These are phyloP conservation scores for Sphecodes monilicornis DNA, from an alignment of 2,888 invertebrate species.

Conservation along the genomic window DNA sequence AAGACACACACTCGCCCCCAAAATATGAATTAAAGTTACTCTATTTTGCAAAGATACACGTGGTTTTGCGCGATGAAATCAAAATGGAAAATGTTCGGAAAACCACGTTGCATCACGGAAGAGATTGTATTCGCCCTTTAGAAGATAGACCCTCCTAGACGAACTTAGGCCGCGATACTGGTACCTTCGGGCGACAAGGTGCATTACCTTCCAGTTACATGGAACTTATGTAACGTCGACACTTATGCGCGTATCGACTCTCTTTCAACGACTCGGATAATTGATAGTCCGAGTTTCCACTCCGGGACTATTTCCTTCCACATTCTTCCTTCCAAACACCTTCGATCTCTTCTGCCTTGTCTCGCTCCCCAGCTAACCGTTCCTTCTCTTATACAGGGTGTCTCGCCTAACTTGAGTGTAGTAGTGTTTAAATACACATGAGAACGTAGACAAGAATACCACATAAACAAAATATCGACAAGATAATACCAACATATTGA, in stretches of 20 bases:
- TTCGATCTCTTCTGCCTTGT: neutral
- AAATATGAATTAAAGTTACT: neutral
- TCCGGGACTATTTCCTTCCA: slow-evolving; percentile 15
- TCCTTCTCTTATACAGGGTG: slow-evolving; percentile 4
- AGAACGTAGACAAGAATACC: neutral
- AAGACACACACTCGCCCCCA: neutral
- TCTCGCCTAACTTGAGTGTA: neutral
- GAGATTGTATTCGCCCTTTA: slow-evolving; percentile 51
- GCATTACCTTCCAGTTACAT: slow-evolving; percentile 47
- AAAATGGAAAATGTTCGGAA: slow-evolving; percentile 46
- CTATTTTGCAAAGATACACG: neutral
- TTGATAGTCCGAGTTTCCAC: slow-evolving; percentile 44
- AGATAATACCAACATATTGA: too few species aligned
- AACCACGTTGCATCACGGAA: slow-evolving; percentile 42
- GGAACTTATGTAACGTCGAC: slow-evolving; percentile 54
- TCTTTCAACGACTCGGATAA: slow-evolving; percentile 33
- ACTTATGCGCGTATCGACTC: slow-evolving; percentile 36
- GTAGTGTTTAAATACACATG: neutral
- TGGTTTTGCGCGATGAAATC: slow-evolving; percentile 47
- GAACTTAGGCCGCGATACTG: slow-evolving; percentile 54
- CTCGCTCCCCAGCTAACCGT: neutral
- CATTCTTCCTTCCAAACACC: slow-evolving; percentile 9
- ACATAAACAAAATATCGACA: too few species aligned
- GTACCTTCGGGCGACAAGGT: slow-evolving; percentile 29
- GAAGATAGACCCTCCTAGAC: slow-evolving; percentile 34